A percentile compares a stretch with the other conserved stretches of the same genome.
phyloP scores from a whole-genome alignment of 2,888 invertebrate genomes.

The Adelphocoris suturalis region DNA sequence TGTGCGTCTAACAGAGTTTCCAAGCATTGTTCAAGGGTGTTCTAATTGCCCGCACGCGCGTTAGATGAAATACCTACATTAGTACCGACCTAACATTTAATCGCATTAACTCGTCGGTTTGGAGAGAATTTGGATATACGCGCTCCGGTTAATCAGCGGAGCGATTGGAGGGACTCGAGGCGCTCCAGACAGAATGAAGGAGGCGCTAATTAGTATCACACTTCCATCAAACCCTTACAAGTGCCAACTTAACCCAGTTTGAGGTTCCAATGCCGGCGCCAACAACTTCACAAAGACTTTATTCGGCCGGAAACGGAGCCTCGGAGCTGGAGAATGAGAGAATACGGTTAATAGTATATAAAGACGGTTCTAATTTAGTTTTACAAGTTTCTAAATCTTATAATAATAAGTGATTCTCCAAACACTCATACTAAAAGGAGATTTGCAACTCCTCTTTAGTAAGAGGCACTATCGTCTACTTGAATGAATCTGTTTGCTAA shows the following conservation, averaged over 20 bases:
- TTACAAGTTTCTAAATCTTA: too few relatives aligned
- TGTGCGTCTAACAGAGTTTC: too few relatives aligned
- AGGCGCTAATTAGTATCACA: conserved; percentile 34
- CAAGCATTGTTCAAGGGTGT: not conserved
- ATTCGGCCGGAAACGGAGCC: not conserved
- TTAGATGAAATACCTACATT: conserved; percentile 3
- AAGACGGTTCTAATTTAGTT: too few relatives aligned
- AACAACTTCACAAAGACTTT: not conserved
- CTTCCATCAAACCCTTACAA: conserved; percentile 26
- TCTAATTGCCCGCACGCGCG: not conserved
- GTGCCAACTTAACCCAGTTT: conserved; percentile 21
- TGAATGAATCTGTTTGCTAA: too few relatives aligned
- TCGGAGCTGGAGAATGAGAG: too few relatives aligned
- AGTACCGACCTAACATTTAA: not conserved
- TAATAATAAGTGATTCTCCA: too few relatives aligned
- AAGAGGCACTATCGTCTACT: too few relatives aligned
- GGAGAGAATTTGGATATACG: not conserved
- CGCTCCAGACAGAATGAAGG: conserved; percentile 2
- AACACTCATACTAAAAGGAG: too few relatives aligned
- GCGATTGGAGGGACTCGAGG: not conserved
- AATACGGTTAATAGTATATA: too few relatives aligned
- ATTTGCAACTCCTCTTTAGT: too few relatives aligned
- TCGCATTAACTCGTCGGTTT: not conserved
- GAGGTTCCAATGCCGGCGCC: not conserved
- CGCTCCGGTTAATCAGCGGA: conserved; percentile 11